Conservation (phyloP, 2,888 invertebrate genomes). For the Eucriotettix oculatus region DNA sequence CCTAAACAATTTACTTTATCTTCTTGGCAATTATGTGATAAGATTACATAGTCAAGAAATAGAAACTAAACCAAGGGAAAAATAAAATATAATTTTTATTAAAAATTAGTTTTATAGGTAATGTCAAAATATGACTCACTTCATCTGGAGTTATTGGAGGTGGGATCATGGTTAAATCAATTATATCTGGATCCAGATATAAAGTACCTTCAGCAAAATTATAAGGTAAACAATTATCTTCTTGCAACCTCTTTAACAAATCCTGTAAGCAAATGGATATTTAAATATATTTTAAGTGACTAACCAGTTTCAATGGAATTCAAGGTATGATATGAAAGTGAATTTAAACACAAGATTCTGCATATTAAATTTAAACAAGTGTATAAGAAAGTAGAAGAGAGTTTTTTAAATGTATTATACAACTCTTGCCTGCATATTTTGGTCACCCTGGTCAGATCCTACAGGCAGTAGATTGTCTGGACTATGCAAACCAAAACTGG, state of each 20-base stretch:
- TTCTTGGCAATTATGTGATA: too few species aligned
- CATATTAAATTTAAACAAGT: too few species aligned
- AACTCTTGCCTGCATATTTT: constrained; percentile 8
- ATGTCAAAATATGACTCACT: neutral
- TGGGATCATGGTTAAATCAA: constrained; percentile 74
- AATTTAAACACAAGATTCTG: too few species aligned
- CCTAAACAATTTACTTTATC: too few species aligned
- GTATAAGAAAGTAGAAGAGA: too few species aligned
- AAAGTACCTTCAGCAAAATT: constrained; percentile 28
- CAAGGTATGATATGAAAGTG: too few species aligned
- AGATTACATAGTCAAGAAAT: too few species aligned
- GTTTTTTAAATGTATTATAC: too few species aligned
- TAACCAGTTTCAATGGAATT: too few species aligned
- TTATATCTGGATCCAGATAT: constrained; percentile 72
- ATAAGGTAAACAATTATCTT: constrained; percentile 22
- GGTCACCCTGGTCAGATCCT: constrained; percentile 9
- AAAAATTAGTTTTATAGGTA: too few species aligned
- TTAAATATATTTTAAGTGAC: neutral
- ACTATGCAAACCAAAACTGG: constrained; percentile 72
- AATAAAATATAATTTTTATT: too few species aligned
- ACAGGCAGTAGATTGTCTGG: constrained; percentile 38
- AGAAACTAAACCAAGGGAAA: too few species aligned
- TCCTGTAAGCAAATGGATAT: constrained; percentile 15
- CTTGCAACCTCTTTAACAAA: constrained; percentile 23
- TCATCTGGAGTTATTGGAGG: constrained; percentile 75